These are phyloP conservation scores for Benitochromis conjunctus DNA, from an alignment of 2,113 vertebrate species.

Conservation along the genomic window DNA sequence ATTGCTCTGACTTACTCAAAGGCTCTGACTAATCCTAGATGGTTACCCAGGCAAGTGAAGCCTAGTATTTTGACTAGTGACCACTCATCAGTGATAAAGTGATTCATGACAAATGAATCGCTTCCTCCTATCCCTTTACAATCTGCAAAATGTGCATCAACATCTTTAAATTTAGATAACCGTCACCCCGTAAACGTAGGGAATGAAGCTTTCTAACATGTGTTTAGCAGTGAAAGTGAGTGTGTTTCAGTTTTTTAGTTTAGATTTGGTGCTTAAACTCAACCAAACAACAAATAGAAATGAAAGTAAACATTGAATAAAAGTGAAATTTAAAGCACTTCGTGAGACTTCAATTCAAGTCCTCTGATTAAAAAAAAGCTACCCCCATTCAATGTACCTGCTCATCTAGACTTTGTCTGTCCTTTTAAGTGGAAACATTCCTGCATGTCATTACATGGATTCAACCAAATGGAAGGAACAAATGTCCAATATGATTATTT, in stretches of 20 bases:
- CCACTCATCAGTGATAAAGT: neutral
- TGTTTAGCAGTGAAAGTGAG: neutral
- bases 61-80: neutral
- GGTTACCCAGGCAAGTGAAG: neutral
- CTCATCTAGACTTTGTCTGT: neutral
- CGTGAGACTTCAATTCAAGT: neutral
- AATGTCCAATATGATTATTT: neutral
- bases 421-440: neutral
- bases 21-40: neutral
- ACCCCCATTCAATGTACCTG: neutral
- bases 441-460: neutral
- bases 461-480: neutral
- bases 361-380: neutral
- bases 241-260: neutral
- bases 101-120: accelerated
- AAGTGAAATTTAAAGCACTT: neutral
- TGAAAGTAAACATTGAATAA: neutral
- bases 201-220: neutral
- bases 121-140: neutral
- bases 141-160: neutral
- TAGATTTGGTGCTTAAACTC: neutral
- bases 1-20: neutral
- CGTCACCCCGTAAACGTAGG: no score
- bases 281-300: neutral
- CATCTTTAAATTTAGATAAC: no score